These are phyloP conservation scores for Delia radicum DNA, from an alignment of 1,140 invertebrate genomes.

Conservation along the genomic window DNA sequence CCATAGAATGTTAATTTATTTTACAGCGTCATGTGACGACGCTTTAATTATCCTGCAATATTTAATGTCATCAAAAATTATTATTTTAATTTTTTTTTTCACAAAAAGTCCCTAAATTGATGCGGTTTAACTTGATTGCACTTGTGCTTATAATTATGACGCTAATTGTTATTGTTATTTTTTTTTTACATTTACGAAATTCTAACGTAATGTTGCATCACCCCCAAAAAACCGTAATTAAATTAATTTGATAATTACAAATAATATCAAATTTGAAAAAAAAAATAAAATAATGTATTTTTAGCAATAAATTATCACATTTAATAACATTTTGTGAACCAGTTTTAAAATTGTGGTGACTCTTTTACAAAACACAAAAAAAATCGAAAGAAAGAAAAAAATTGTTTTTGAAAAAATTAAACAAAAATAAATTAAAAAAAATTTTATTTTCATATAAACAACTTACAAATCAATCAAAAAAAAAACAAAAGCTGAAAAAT, in stretches of 20 bases:
- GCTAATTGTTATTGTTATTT: no score
- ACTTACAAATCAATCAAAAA: no score
- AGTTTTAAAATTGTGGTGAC: background rate
- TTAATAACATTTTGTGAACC: background rate
- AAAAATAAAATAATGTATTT: background rate
- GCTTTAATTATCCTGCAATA: no score
- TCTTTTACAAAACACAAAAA: background rate
- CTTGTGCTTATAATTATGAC: background rate
- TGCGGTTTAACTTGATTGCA: background rate
- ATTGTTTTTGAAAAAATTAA: background rate
- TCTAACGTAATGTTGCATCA: background rate
- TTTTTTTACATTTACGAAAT: background rate
- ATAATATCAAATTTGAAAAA: background rate
- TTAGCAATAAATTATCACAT: background rate
- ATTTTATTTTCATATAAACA: no score
- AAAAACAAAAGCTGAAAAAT: background rate
- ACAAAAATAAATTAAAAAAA: background rate
- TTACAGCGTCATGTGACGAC: no score
- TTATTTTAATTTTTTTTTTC: no score
- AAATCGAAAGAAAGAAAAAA: background rate
- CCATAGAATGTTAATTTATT: no score
- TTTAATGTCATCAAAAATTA: no score
- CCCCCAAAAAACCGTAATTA: background rate
- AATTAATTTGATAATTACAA: background rate
- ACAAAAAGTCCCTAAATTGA: no score